Evolutionary conservation across 2,888 invertebrate genomes (phyloP), one percentile per base, ranked within the genome.

Genomic region (Liopterus haemorrhoidalis): DNA sequence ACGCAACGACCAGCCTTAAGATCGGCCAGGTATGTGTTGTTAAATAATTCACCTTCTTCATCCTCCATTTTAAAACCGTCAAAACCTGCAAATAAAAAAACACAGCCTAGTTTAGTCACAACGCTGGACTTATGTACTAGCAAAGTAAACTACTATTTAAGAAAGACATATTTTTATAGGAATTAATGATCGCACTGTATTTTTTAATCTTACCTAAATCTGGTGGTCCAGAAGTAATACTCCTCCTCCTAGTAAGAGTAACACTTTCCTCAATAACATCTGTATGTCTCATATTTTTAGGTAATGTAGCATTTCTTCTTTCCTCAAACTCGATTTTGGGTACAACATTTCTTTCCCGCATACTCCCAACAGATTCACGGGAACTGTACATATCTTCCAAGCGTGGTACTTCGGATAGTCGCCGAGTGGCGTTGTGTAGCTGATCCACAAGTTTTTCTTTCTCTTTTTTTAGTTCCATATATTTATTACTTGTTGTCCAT

Each of bases 41-140:
- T 86, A 61, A 90, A 90, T 31, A 85, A 71, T 62, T 90, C 89
- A 31, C 84, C 86, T 54, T 87, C 87, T 61, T 91, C 91, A 58
- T 91, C 91, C 33, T 88, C 89, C 79, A 85, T 83, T 56, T 78
- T 75, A 16, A 84, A 68, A 52, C 75, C 74, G 30, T 58, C 8
- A 16, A 35, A 35, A 35, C 8, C 6, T n/a, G 6, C 6, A 30
- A 30, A n/a, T 9, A 9, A 8, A 12, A 8, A 6, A 11, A 12
- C 11, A 30, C 12, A 30, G 25, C 27, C 25, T 22, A 24, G 22
- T 19, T 12, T 21, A 3, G 22, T 14, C 19, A 31, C 2, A 2
- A 3, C 14, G 21, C 14, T 53, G 9, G 41, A 4, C 3, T 22
- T 14, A 9, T 22, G 25, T 33, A 24, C n/a, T 31, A 11, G n/a